Base-by-base conservation (phyloP, 2,888 invertebrate species). In the Cheilosia soror region DNA sequence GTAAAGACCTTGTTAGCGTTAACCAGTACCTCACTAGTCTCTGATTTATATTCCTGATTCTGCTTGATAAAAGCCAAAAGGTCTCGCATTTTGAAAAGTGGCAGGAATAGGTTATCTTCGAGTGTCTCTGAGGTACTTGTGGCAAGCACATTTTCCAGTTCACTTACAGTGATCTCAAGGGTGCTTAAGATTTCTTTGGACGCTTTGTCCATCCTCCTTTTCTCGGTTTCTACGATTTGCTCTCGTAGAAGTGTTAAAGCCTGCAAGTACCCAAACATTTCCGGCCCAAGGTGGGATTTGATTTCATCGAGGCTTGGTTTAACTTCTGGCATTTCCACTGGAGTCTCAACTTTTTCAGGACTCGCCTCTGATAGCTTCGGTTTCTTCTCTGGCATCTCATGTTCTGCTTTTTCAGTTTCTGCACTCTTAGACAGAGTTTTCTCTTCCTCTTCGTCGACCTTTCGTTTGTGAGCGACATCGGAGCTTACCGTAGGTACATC, bases 81-180 rank as follows among this genome's bases (percentile, higher is more conserved):
- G 66, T 90, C 89, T n/a, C 88, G 89, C 58, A 88, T 84, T 82
- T 89, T 89, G 51, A 89, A 89, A 7, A 89, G 73, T 5, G 89
- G 88, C 29, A 89, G 40, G 47, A 88, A 88, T 5, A 88, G 60
- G 15, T 85, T 80, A 63, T 90, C 89, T 79, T 89, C 89, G 5
- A 89, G 29, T 37, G 53, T 58, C 5, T 82, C 25, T 55, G 57
- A 58, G 4, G 63, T 81, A 5, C 85, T 87, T 4, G 7, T 73
- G 6, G 82, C 53, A 3, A 89, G 57, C 9, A 87, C 84, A 3
- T 58, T 49, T 68, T 88, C 84, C 4, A 90, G 53, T 25, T 89
- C 89, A 4, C 33, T 77, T 4, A 89, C 83, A 7, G 84, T 89
- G 0, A 76, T 68, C 25, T 69, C 53, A 0, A 89, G 55, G 3